phyloP scores from a whole-genome alignment of 2,888 invertebrate genomes.

The Meloe dianella region DNA sequence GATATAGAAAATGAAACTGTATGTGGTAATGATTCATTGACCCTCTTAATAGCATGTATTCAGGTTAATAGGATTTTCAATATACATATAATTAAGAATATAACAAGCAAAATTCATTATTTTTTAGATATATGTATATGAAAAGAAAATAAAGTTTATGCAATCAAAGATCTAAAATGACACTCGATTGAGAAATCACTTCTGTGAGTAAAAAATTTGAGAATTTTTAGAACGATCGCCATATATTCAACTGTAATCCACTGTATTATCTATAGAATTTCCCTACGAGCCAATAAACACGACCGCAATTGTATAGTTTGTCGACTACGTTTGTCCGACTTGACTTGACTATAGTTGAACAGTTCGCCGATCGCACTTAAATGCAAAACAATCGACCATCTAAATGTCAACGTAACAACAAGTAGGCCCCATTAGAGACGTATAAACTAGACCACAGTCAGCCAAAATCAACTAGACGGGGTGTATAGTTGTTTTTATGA shows the following conservation, averaged over 20 bases:
- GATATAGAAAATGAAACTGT: conserved; percentile 4
- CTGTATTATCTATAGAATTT: not conserved
- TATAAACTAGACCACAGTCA: no score
- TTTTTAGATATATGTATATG: not conserved
- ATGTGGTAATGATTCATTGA: conserved; percentile 10
- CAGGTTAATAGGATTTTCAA: conserved; percentile 7
- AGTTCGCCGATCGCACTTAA: no score
- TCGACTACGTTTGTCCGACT: no score
- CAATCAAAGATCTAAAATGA: not conserved
- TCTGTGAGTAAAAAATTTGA: not conserved
- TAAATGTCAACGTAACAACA: no score
- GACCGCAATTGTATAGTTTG: no score
- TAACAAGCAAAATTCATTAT: conserved; percentile 7
- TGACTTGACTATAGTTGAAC: no score
- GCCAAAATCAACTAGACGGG: no score
- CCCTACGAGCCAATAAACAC: no score
- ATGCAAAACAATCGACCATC: no score
- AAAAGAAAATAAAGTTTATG: not conserved
- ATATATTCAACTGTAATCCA: not conserved
- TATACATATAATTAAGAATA: conserved; percentile 6
- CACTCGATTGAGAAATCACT: not conserved
- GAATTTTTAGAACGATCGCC: not conserved
- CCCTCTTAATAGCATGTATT: not conserved
- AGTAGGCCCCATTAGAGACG: no score
- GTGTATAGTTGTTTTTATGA: no score